phyloP scores from a whole-genome alignment of 2,888 invertebrate genomes.

The Odontocolon sp. region DNA sequence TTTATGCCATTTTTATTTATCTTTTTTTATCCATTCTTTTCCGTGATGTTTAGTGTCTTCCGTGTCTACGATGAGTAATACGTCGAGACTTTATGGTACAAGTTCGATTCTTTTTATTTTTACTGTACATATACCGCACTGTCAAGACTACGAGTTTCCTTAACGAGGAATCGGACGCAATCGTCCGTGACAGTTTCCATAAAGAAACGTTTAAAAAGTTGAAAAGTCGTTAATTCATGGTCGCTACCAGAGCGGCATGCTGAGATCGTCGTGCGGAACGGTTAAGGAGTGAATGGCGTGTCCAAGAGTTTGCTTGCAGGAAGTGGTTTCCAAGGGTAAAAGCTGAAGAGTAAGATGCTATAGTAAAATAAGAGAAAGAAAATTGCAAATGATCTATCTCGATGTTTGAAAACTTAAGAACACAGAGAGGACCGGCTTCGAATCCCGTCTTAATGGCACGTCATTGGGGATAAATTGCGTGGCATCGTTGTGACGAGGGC shows the following conservation, averaged over 20 bases:
- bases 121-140: neutral
- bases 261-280: neutral
- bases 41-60: no score
- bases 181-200: slow-evolving; percentile 61
- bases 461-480: slow-evolving; percentile 72
- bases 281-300: neutral
- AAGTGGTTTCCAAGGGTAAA: neutral
- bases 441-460: slow-evolving; percentile 71
- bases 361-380: slow-evolving; percentile 7
- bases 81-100: neutral
- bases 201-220: slow-evolving; percentile 64
- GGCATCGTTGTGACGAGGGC: slow-evolving; percentile 62
- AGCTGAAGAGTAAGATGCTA: neutral
- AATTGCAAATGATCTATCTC: neutral
- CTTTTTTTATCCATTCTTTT: no score
- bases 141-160: slow-evolving; percentile 15
- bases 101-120: slow-evolving; percentile 29
- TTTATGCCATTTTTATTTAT: no score
- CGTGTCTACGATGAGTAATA: no score
- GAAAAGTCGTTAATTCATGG: slow-evolving; percentile 65
- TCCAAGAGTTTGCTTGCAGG: slow-evolving; percentile 20
- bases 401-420: slow-evolving; percentile 38
- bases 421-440: slow-evolving; percentile 60
- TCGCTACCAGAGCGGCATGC: slow-evolving; percentile 17
- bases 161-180: slow-evolving; percentile 43